These are phyloP conservation scores for Drepana arcuata DNA, from an alignment of 1,140 invertebrate species.

Conservation along the genomic window DNA sequence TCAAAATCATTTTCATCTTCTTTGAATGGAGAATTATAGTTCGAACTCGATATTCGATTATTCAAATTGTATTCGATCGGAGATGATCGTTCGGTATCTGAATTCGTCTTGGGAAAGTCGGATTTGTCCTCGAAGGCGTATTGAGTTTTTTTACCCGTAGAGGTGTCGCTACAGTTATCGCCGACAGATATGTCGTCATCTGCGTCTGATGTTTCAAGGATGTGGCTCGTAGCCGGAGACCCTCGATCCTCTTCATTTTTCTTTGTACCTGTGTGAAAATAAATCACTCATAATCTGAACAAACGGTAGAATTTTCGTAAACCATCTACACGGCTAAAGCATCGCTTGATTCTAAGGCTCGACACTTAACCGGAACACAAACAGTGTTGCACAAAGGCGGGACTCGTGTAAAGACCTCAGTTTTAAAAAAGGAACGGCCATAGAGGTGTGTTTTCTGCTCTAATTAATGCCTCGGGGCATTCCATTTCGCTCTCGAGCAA, in stretches of 20 bases:
- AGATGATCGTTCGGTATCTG: constrained; percentile 28
- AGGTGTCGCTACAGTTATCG: constrained; percentile 56
- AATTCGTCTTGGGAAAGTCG: constrained; percentile 23
- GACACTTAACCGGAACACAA: constrained; percentile 45
- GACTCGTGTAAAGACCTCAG: constrained; percentile 52
- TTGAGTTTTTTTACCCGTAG: constrained; percentile 33
- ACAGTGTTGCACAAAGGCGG: constrained; percentile 50
- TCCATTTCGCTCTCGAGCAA: constrained; percentile 59
- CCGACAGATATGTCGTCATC: constrained; percentile 66
- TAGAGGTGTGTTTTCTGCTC: constrained; percentile 62
- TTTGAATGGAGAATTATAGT: constrained; percentile 52
- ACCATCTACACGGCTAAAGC: constrained; percentile 24
- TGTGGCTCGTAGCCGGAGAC: constrained; percentile 27
- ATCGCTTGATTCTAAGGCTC: constrained; percentile 46
- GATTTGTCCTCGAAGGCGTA: constrained; percentile 25
- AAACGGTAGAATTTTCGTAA: constrained; percentile 3
- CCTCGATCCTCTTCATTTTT: constrained; percentile 31
- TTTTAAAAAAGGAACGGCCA: constrained; percentile 63
- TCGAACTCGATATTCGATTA: constrained; percentile 30
- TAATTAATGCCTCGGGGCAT: constrained; percentile 69
- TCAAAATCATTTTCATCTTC: constrained; percentile 53
- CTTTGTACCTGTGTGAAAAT: constrained; percentile 22
- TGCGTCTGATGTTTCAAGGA: constrained; percentile 37
- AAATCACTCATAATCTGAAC: constrained; percentile 2
- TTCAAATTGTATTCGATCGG: constrained; percentile 39